Evolutionary conservation across 1,140 invertebrate species (phyloP), one percentile per base, ranked within the genome.

Genomic region (Hormaphis cornu): DNA sequence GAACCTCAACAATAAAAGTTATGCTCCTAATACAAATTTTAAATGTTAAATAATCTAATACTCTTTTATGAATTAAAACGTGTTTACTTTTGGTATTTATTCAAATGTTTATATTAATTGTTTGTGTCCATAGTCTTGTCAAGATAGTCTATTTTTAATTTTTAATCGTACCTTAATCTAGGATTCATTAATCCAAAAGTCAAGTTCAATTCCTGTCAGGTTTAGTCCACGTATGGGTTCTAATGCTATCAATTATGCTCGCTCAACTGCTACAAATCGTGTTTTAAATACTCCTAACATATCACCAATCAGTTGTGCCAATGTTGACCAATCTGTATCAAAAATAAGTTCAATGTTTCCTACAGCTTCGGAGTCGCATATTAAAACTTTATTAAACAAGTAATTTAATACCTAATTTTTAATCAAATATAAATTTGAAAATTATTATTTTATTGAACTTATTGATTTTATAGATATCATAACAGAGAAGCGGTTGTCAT

Each of bases 281-380:
- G 75, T 79, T 46, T 79, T 79, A 35, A 76, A 77, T 26, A 78
- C 78, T 8, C 77, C 78, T 26, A 72, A 78, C 33, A 84, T 80
- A 33, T 71, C 78, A 24, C 28, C 61, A 48, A 50, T 66, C 2
- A 35, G 10, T 16, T 22, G 3, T 10, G 33, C 84, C 33, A 70
- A 61, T 26, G 83, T 83, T 4, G 88, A 89, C 73, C 82, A 85
- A 4, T 81, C 89, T 69, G 87, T 92, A 18, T 81, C 85, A 33
- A 93, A 91, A 79, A 90, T 93, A 72, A 86, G 88, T 77, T 85
- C 89, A n/a, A 89, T 93, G 85, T 95, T 95, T 78, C 91, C 91
- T 14, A 93, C 91, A 9, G 91, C 92, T 40, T 86, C 88, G 54
- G 91, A 95, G 76, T 87, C 86, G 28, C 91, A 93, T 75, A 92